Percentiles rank a stretch among this genome's conserved stretches.
These are phyloP conservation scores for Delia radicum DNA, from an alignment of 1,140 invertebrate species.

Conservation along the genomic window DNA sequence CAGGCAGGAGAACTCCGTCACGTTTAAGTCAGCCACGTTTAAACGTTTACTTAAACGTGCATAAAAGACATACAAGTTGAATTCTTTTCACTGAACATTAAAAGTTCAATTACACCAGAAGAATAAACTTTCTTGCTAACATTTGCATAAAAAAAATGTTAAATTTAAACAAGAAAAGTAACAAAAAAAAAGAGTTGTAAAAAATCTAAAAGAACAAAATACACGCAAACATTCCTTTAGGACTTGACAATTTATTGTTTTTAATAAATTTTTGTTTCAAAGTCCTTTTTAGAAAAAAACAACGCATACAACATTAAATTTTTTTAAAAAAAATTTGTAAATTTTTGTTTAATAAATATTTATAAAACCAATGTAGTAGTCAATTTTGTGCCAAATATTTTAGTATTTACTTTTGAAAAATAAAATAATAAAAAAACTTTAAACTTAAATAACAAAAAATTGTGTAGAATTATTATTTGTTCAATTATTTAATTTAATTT, in stretches of 20 bases:
- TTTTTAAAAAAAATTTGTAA: background rate
- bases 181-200: background rate
- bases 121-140: background rate
- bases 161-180: background rate
- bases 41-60: conserved; percentile 11
- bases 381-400: background rate
- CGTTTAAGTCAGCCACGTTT: conserved; percentile 15
- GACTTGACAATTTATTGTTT: background rate
- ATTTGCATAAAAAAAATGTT: background rate
- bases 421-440: background rate
- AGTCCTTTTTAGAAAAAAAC: background rate
- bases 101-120: conserved; percentile 18
- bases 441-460: background rate
- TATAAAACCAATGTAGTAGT: background rate
- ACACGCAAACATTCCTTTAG: background rate
- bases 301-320: background rate
- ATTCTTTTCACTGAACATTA: background rate
- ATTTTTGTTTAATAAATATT: background rate
- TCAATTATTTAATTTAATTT: too few species aligned
- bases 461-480: too few species aligned
- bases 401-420: background rate
- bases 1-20: background rate
- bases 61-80: conserved; percentile 1
- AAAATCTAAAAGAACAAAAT: background rate
- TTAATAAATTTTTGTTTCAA: background rate